Evolutionary conservation across 2,113 vertebrate species (phyloP).

Genomic region (Hippolais icterina): DNA sequence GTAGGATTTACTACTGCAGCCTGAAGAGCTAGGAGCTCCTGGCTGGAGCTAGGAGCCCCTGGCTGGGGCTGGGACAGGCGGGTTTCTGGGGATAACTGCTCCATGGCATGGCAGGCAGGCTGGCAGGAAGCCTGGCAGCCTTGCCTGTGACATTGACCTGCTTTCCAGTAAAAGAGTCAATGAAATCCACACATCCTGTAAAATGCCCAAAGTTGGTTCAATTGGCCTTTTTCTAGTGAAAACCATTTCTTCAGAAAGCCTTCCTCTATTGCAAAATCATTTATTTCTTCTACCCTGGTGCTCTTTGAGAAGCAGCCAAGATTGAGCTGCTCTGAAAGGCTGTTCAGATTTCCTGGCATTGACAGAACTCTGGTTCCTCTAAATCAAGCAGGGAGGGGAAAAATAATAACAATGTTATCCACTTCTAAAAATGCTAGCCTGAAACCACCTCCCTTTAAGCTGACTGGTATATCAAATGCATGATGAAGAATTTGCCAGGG

Average conservation of each 20-base stretch:
- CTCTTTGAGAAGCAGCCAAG: slow-evolving; percentile 51
- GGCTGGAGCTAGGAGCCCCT: background rate
- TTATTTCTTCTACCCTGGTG: slow-evolving; percentile 22
- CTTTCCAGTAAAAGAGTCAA: slow-evolving; percentile 48
- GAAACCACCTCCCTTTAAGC: background rate
- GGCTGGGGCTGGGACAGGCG: background rate
- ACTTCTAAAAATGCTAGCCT: slow-evolving; percentile 12
- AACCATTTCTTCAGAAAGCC: slow-evolving; percentile 22
- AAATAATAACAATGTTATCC: slow-evolving; percentile 15
- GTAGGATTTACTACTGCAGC: background rate
- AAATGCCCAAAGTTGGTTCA: background rate
- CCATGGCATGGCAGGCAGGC: background rate
- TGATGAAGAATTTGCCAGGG: background rate
- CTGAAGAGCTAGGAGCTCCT: background rate
- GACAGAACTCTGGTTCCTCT: background rate
- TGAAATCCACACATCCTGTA: slow-evolving; percentile 37
- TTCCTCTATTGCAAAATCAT: slow-evolving; percentile 22
- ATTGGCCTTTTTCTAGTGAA: slow-evolving; percentile 16
- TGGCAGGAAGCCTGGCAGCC: background rate
- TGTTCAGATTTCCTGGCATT: background rate
- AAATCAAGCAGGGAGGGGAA: background rate
- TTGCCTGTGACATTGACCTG: slow-evolving; percentile 49
- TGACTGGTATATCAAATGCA: background rate
- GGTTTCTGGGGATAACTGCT: background rate
- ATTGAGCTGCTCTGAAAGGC: slow-evolving; percentile 18